Base-by-base conservation (phyloP, 2,888 invertebrate genomes). In the Polylopha cassiicola region DNA sequence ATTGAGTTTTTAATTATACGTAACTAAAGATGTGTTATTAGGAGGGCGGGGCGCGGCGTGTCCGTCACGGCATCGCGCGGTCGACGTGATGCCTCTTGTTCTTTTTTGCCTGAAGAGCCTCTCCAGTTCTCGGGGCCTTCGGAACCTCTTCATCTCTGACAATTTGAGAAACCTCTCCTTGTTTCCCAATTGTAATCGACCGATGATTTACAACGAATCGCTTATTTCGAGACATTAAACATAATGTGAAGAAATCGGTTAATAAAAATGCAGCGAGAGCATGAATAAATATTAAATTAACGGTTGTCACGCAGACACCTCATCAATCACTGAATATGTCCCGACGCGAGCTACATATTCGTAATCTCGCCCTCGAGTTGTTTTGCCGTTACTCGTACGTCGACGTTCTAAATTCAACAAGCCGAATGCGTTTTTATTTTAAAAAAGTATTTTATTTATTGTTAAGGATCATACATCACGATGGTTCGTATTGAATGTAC, bases 1-100 rank as follows among this genome's bases (percentile, higher is more conserved):
- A 74, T 81, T 79, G 74, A 81, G 74, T 75, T 81, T 81, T 80
- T 82, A 84, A 82, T 82, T 82, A 76, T 55, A 77, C 77, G 71
- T 71, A 75, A 76, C 78, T 73, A 80, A 80, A 80, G 69, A 67
- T 61, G 58, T 67, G 69, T 71, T 74, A 75, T 81, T 76, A 75
- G 67, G 63, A 64, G 65, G 78, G 72, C 73, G 77, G 73, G 65
- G 68, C 70, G 62, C 60, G 58, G 59, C 55, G 58, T 51, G 67
- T 75, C 76, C 67, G 78, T 74, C 77, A 73, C 71, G 74, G 73
- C 50, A 60, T 73, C 65, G 58, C 55, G 65, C 60, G 58, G 58
- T 57, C 47, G 48, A 53, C 61, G 52, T 61, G 58, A 61, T 62
- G 62, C 54, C 44, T 58, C 55, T 52, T 55, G 58, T 61, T 46